These are phyloP conservation scores for Lepidocyrtoides sp. DNA, from an alignment of 2,888 invertebrate species.

Conservation along the genomic window DNA sequence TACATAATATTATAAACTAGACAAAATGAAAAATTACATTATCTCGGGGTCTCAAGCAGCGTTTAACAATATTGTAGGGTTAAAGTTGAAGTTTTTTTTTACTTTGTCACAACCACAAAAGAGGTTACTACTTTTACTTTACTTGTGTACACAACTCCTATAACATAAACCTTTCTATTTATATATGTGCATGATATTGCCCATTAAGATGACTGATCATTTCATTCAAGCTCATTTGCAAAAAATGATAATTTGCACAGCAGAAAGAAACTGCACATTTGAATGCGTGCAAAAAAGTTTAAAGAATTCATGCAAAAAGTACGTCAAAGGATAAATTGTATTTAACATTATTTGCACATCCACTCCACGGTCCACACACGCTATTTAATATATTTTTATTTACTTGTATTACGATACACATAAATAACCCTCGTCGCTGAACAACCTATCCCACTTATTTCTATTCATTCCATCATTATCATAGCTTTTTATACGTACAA, in stretches of 20 bases:
- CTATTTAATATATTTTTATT: constrained; percentile 64
- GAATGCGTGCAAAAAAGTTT: neutral
- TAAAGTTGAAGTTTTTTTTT: neutral
- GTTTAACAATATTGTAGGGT: constrained; percentile 1
- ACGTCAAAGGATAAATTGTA: neutral
- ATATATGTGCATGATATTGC: neutral
- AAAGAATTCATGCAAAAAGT: neutral
- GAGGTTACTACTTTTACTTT: constrained; percentile 70
- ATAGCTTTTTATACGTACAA: constrained; percentile 23
- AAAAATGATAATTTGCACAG: constrained; percentile 62
- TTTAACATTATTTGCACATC: constrained; percentile 53
- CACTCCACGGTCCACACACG: constrained; percentile 4
- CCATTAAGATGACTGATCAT: constrained; percentile 27
- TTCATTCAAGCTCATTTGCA: constrained; percentile 64
- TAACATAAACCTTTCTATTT: constrained; percentile 48
- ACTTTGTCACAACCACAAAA: constrained; percentile 50
- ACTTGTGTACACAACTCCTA: constrained; percentile 59
- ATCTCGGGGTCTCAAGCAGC: neutral
- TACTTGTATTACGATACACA: constrained; percentile 38
- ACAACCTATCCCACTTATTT: constrained; percentile 74
- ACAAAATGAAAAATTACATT: constrained; percentile 43
- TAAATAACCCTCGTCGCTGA: constrained; percentile 53
- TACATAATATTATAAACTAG: too few relatives aligned
- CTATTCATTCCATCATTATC: constrained; percentile 64
- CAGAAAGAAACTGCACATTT: constrained; percentile 16